Evolutionary conservation across 2,797 vertebrate genomes (phyloP).

Genomic region (Myotis vivesi): DNA sequence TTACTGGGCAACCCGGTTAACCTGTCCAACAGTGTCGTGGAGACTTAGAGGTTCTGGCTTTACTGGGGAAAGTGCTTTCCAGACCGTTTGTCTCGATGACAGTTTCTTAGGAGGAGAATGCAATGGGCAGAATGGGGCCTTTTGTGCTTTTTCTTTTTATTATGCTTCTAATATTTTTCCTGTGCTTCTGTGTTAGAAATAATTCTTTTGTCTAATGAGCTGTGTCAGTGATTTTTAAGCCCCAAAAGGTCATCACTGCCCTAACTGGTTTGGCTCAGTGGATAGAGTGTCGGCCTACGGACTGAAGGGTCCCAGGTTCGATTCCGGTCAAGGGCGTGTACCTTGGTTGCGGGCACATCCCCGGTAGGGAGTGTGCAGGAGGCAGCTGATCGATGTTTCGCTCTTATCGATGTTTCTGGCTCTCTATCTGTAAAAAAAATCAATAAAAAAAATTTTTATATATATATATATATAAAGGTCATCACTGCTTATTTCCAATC

Average conservation of each 20-base stretch:
- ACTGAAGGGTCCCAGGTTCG: no score
- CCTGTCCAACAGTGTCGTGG: background rate
- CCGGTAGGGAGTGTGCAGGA: no score
- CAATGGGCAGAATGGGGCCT: background rate
- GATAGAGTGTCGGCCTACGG: no score
- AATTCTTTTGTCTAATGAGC: constrained; percentile 40
- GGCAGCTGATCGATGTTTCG: no score
- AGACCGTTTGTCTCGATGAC: background rate
- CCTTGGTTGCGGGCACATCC: no score
- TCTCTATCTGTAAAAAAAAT: no score
- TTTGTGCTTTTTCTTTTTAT: background rate
- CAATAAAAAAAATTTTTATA: no score
- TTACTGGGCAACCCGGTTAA: background rate
- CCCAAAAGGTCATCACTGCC: background rate
- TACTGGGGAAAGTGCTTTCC: background rate
- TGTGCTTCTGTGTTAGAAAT: background rate
- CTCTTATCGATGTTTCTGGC: no score
- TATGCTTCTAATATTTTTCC: background rate
- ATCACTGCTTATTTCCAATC: background rate
- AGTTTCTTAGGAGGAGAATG: background rate
- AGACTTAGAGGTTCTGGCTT: background rate
- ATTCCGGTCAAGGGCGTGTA: no score
- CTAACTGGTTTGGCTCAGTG: no score
- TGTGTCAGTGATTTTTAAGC: background rate
- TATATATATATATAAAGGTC: background rate